Evolutionary conservation across 2,797 vertebrate genomes (phyloP).

Genomic region (Betta splendens): DNA sequence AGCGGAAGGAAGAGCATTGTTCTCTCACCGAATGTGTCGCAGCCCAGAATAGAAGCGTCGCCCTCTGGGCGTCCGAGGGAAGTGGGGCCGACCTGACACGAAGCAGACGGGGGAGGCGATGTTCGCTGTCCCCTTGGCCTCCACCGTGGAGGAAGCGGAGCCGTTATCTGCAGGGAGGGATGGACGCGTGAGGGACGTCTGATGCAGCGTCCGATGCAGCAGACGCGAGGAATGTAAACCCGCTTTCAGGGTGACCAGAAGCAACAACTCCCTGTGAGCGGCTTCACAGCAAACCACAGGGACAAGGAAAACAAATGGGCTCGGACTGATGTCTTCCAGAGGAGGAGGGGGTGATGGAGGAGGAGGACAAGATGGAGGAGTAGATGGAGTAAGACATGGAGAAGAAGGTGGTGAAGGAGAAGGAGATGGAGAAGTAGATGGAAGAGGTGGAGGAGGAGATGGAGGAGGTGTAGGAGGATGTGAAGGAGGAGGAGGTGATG

Average conservation of each 20-base stretch:
- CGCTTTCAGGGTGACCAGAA: conserved; percentile 34
- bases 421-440: no score
- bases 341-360: no score
- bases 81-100: conserved; percentile 54
- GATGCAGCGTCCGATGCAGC: no score
- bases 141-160: conserved; percentile 28
- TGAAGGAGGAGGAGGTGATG: not conserved
- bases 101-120: conserved; percentile 57
- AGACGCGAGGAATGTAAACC: conserved; percentile 64
- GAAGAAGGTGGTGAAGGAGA: no score
- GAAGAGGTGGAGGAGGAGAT: not conserved
- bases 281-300: no score
- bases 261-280: conserved; percentile 30
- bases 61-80: conserved; percentile 45
- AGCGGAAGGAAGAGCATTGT: conserved; percentile 77
- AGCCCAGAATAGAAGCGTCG: conserved; percentile 55
- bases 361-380: no score
- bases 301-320: no score
- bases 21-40: conserved; percentile 45
- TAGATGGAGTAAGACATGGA: no score
- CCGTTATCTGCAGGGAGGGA: conserved; percentile 54
- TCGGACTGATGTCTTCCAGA: no score
- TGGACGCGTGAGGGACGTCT: conserved; percentile 25
- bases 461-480: not conserved
- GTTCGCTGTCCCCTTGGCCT: conserved; percentile 32